Percentiles rank a stretch among this genome's conserved stretches.
Evolutionary conservation across 1,140 invertebrate genomes (phyloP).

Genomic region (Leptopilina clavipes): DNA sequence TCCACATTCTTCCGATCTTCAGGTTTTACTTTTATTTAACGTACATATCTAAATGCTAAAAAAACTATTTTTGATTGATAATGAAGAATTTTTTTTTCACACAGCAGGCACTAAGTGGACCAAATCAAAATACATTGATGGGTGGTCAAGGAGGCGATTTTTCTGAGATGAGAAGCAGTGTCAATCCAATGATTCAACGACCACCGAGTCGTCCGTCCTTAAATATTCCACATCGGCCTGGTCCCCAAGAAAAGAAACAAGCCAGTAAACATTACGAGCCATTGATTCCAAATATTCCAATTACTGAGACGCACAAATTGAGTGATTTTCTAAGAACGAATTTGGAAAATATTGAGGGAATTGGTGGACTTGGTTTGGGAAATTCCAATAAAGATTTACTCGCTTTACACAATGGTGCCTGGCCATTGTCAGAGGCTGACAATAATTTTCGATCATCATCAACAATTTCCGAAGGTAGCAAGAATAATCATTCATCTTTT

Average conservation of each 20-base stretch:
- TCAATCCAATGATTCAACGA: constrained; percentile 70
- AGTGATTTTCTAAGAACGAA: constrained; percentile 79
- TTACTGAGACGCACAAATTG: constrained; percentile 76
- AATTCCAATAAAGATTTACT: constrained; percentile 81
- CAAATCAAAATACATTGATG: constrained; percentile 65
- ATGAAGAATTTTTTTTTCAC: constrained; percentile 20
- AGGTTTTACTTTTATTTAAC: constrained; percentile 48
- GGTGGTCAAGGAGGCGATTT: constrained; percentile 65
- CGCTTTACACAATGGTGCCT: constrained; percentile 81
- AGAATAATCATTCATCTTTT: background rate
- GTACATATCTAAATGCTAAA: background rate
- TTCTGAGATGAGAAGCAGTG: constrained; percentile 62
- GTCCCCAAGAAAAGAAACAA: constrained; percentile 67
- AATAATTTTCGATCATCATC: constrained; percentile 66
- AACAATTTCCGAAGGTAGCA: constrained; percentile 67
- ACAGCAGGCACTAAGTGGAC: constrained; percentile 59
- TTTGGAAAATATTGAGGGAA: constrained; percentile 81
- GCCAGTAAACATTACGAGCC: constrained; percentile 69
- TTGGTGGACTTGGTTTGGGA: constrained; percentile 71
- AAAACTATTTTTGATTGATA: background rate
- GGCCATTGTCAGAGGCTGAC: constrained; percentile 71
- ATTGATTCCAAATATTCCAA: constrained; percentile 67
- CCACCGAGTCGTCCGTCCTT: constrained; percentile 72
- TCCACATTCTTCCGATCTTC: constrained; percentile 68
- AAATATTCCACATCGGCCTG: constrained; percentile 71